Percentiles rank a stretch among this genome's conserved stretches.
phyloP scores from a whole-genome alignment of 2,888 invertebrate species.

The Pecten maximus region DNA sequence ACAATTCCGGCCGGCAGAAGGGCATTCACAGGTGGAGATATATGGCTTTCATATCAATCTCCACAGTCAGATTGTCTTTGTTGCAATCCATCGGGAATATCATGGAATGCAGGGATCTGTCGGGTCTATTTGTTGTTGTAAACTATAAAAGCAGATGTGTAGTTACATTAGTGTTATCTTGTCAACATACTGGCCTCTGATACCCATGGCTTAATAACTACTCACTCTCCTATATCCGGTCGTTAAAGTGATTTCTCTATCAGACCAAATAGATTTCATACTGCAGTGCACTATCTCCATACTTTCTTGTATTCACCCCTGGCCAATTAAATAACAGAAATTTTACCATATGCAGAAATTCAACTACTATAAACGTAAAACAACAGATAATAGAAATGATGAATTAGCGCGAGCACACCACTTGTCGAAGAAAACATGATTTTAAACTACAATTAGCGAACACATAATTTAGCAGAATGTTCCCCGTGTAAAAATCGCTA shows the following conservation, averaged over 20 bases:
- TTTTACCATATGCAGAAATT: too few relatives aligned
- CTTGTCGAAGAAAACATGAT: too few relatives aligned
- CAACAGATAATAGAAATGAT: too few relatives aligned
- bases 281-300: not conserved
- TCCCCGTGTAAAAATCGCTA: too few relatives aligned
- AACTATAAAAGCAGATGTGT: conserved; percentile 1
- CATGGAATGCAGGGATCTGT: not conserved
- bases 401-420: too few relatives aligned
- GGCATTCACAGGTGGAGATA: conserved; percentile 14
- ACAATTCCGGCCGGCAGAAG: not conserved
- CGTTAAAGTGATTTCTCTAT: not conserved
- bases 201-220: not conserved
- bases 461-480: too few relatives aligned
- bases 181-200: not conserved
- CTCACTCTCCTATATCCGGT: not conserved
- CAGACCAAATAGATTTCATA: not conserved
- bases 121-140: not conserved
- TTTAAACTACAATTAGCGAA: too few relatives aligned
- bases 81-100: not conserved
- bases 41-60: not conserved
- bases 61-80: not conserved
- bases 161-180: conserved; percentile 9
- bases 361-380: too few relatives aligned
- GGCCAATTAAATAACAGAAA: not conserved
- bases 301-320: not conserved